Base-by-base conservation (phyloP, 2,797 vertebrate species). In the Lepilemur ruficaudatus region DNA sequence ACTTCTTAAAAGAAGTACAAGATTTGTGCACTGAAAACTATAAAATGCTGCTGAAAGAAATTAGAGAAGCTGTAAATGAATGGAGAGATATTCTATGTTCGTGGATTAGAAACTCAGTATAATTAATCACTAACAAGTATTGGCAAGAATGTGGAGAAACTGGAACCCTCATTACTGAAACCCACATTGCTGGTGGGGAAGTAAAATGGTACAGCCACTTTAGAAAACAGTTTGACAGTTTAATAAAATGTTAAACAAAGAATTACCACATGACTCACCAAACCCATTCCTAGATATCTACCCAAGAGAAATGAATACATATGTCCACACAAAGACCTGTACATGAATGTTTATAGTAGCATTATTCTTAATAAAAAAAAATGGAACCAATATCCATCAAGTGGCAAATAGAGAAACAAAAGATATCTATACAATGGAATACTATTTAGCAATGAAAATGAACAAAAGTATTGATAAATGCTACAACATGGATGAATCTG, bases 171-270 rank as follows among this genome's bases (percentile, higher is more conserved):
- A 76, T 52, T 91, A 25, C 65, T 81, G 43, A 52, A 91, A 59
- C 41, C 20, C 67, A 59, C 32, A 59, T 80, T 75, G 65, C 35
- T 94, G 17, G n/a, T 88, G 50, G 67, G 48, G 82, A 69, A 88
- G 48, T 55, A 93, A 90, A 82, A 43, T 83, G 41, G 43, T 81
- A 59, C 6, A 78, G 23, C 61, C 72, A 80, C 48, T 84, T 95
- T 55, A 88, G 48, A 94, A 87, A 87, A 52, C 35, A 94, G 13
- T 61, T 78, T 30, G 14, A 38, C 67, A 87, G 46, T 86, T 93
- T 93, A 25, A 76, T 88, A 91, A 95, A 94, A 86, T 73, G 32
- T 94, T 86, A 90, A 83, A n/a, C 61, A 73, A 25, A 87, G 20
- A 76, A 59, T 79, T 93, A 89, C 20, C 43, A 28, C 82, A 57